phyloP scores from a whole-genome alignment of 2,888 invertebrate species.

The Diogma glabrata region DNA sequence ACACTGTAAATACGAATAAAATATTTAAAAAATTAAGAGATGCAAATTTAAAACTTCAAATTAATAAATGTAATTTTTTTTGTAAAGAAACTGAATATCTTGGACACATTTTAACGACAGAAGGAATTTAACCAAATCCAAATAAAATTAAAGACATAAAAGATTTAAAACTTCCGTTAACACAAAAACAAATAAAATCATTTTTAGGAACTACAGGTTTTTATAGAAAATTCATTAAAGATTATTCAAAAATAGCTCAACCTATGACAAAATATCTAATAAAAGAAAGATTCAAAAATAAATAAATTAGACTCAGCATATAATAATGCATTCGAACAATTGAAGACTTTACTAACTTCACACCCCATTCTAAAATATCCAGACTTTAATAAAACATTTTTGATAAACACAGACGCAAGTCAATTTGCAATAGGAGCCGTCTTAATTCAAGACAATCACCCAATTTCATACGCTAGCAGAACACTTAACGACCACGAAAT shows the following conservation, averaged over 20 bases:
- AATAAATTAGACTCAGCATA: conserved; percentile 8
- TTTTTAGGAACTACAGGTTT: no score
- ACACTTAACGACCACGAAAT: neutral
- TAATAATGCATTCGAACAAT: conserved; percentile 14
- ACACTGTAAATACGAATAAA: neutral
- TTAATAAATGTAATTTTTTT: neutral
- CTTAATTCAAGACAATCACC: neutral
- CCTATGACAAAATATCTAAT: no score
- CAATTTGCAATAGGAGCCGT: neutral
- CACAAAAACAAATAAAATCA: no score
- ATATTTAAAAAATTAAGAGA: neutral
- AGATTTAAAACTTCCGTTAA: no score
- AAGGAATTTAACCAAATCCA: neutral
- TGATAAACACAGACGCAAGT: neutral
- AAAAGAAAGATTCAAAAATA: conserved; percentile 12
- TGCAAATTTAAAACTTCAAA: neutral
- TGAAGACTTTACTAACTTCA: conserved; percentile 14
- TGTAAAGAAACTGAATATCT: no score
- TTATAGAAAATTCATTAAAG: no score
- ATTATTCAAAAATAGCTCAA: no score
- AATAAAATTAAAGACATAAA: neutral
- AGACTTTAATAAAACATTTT: neutral
- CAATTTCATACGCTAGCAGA: neutral
- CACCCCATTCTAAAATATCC: neutral
- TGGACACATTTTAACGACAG: no score